Evolutionary conservation across 1,140 invertebrate species (phyloP).

Genomic region (Meloidogyne hapla): DNA sequence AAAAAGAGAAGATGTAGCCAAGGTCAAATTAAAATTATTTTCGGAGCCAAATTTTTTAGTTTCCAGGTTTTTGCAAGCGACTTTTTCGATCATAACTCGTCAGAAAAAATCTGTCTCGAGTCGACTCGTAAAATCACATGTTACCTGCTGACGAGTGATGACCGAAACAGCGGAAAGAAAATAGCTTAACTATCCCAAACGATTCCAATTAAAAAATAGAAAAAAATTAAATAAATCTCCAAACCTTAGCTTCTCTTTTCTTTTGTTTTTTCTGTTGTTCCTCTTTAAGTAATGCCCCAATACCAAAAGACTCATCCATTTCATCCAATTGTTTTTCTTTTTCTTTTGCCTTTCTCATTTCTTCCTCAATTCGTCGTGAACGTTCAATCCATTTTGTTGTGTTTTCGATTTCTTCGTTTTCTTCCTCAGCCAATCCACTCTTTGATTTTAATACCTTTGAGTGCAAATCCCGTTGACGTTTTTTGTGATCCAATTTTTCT

Average conservation of each 20-base stretch:
- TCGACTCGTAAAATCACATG: no score
- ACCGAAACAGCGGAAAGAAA: no score
- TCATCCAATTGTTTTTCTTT: conserved; percentile 89
- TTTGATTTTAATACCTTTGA: conserved; percentile 72
- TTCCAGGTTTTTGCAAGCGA: no score
- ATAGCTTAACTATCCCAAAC: no score
- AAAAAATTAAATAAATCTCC: neutral
- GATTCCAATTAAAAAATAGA: no score
- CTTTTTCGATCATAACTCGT: no score
- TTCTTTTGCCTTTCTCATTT: conserved; percentile 81
- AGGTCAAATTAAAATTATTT: no score
- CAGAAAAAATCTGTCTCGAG: no score
- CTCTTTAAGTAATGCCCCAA: conserved; percentile 78
- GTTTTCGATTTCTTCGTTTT: conserved; percentile 69
- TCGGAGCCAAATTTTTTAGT: no score
- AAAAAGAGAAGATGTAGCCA: no score
- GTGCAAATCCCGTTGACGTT: conserved; percentile 79
- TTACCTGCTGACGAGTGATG: no score
- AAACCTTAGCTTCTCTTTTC: neutral
- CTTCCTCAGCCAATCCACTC: conserved; percentile 75
- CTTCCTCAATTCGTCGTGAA: conserved; percentile 75
- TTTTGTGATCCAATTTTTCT: conserved; percentile 73
- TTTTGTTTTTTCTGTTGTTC: conserved; percentile 65
- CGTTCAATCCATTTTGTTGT: conserved; percentile 78
- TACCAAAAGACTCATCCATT: conserved; percentile 89